Evolutionary conservation across 2,888 invertebrate genomes (phyloP), one percentile per base, ranked within the genome.

Genomic region (Agonum fuliginosum): DNA sequence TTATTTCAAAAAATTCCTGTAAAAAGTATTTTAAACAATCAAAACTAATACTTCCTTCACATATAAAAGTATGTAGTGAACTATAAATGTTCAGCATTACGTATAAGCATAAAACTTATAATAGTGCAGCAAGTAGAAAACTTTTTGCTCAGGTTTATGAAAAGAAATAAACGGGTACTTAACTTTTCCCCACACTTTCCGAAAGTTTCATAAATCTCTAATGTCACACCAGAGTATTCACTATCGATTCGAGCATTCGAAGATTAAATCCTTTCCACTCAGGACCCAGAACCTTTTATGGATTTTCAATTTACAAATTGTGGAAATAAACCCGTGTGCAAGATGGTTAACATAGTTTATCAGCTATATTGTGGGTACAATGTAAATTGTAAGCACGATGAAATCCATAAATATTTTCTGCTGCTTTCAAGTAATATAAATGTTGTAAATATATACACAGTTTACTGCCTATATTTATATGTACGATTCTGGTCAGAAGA

Each of bases 141-240:
- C 54, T 22, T 22, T 10, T 54, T 54, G 19, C 22, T 20, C n/a
- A 54, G 10, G 54, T 54, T 54, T 24, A n/a, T 54, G 54, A 54
- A 20, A 3, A 20, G 54, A 54, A 54, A 20, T 54, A 54, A 20
- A 54, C 22, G 17, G 3, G 10, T n/a, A 22, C n/a, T 54, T 54
- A 14, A 20, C 54, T 54, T 24, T 22, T 54, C 54, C 20, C 6
- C 20, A 54, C 54, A 17, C 54, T 19, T 54, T 20, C 19, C 17
- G 24, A 54, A 24, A 54, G 20, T 54, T 54, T 54, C 19, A 54
- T 54, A 54, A 20, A 54, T 54, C 22, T 54, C n/a, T 24, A 54
- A 54, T 20, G 24, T 54, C 22, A 20, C 54, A 20, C 20, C 54
- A 20, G 20, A 54, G n/a, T 54, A 54, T 54, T 54, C 22, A 20